Evolutionary conservation across 2,113 vertebrate species (phyloP).

Genomic region (Neofelis nebulosa): DNA sequence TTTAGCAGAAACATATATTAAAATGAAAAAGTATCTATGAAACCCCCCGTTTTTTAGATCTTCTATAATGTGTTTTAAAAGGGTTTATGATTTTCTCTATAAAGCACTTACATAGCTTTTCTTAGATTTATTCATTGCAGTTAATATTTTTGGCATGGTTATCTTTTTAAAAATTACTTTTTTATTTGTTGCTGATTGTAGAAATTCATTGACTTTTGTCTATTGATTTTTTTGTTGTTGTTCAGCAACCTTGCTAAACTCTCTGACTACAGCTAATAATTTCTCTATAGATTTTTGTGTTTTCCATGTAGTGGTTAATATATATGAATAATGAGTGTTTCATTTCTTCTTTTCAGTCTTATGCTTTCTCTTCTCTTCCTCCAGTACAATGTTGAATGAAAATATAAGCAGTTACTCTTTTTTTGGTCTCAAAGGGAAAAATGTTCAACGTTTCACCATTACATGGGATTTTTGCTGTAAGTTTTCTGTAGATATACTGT

Average conservation of each 20-base stretch:
- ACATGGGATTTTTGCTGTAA: not conserved
- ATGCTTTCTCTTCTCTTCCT: constrained; percentile 15
- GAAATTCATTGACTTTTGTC: constrained; percentile 2
- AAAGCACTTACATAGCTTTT: not conserved
- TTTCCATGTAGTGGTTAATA: not conserved
- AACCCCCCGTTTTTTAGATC: not conserved
- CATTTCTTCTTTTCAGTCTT: not conserved
- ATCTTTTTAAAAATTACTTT: constrained; percentile 25
- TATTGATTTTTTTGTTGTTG: not conserved
- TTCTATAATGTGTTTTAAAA: constrained; percentile 15
- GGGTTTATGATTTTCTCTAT: not conserved
- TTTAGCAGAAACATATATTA: constrained; percentile 30
- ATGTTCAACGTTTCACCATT: not conserved
- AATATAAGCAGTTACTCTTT: not conserved
- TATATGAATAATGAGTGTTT: not conserved
- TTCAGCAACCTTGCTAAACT: not conserved
- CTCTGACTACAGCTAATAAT: constrained; percentile 47
- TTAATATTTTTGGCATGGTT: not conserved
- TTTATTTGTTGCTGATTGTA: constrained; percentile 23
- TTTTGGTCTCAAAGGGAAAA: not conserved
- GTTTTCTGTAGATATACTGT: not conserved
- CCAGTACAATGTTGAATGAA: not conserved
- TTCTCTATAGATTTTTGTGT: constrained; percentile 47
- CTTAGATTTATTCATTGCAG: constrained; percentile 13
- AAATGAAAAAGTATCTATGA: constrained; percentile 15